A percentile compares a stretch with the other conserved stretches of the same genome.
These are phyloP conservation scores for Meiosimyza decipiens DNA, from an alignment of 2,888 invertebrate species.

Conservation along the genomic window DNA sequence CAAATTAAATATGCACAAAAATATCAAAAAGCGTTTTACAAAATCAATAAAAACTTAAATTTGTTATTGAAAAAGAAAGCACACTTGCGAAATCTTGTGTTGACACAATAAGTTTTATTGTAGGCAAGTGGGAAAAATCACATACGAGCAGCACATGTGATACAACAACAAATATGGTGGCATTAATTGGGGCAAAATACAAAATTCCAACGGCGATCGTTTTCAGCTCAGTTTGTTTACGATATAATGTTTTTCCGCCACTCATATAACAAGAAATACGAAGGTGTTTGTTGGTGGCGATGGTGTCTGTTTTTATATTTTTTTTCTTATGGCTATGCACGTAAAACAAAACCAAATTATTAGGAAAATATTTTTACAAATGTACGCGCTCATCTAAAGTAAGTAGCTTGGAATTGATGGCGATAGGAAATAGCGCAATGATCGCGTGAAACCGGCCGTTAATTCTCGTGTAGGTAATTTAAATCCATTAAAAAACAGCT, in stretches of 20 bases:
- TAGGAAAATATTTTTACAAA: no score
- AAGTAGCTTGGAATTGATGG: no score
- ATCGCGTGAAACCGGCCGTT: slow-evolving; percentile 3
- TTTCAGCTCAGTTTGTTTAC: no score
- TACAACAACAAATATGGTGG: background rate
- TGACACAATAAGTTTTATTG: slow-evolving; percentile 9
- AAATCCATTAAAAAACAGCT: slow-evolving; percentile 35
- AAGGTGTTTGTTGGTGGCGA: no score
- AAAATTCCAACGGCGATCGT: background rate
- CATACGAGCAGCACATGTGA: background rate
- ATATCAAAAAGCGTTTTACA: background rate
- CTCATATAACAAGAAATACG: no score
- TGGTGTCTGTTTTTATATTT: no score
- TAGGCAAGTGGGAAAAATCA: background rate
- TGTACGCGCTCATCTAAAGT: no score
- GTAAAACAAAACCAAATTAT: no score
- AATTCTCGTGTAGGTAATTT: slow-evolving; percentile 27
- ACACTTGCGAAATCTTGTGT: background rate
- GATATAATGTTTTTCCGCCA: no score
- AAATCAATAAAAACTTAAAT: background rate
- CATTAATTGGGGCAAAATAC: background rate
- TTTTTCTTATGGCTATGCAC: no score
- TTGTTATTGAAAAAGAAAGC: background rate
- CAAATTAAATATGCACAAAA: background rate
- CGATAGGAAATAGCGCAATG: background rate